These are phyloP conservation scores for Tetranychus piercei DNA, from an alignment of 2,888 invertebrate genomes.

Conservation along the genomic window DNA sequence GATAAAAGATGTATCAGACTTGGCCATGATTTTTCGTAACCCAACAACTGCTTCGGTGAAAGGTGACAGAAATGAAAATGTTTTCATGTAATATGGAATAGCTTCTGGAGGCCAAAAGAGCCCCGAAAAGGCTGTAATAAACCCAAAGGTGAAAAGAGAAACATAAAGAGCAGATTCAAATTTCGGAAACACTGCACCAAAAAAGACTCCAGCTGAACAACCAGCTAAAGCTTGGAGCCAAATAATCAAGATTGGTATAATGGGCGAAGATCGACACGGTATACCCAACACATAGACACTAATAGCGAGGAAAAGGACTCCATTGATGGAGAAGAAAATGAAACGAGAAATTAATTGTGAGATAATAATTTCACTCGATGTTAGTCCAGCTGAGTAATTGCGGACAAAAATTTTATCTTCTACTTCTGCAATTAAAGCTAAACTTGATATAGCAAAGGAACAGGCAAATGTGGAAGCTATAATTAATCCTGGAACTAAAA, in stretches of 20 bases:
- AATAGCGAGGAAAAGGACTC: not conserved
- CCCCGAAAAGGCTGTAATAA: not conserved
- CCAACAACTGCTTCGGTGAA: not conserved
- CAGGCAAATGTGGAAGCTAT: not conserved
- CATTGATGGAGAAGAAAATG: not conserved
- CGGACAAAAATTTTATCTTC: slow-evolving; percentile 1
- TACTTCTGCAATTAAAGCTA: not conserved
- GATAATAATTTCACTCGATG: slow-evolving; percentile 4
- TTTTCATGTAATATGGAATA: not conserved
- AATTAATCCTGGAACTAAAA: not conserved
- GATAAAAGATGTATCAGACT: not conserved
- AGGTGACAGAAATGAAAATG: not conserved
- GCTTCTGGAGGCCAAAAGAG: slow-evolving; percentile 7
- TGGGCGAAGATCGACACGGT: not conserved
- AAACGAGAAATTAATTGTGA: slow-evolving; percentile 7
- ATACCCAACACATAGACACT: not conserved
- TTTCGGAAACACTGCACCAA: not conserved
- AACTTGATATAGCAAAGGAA: not conserved
- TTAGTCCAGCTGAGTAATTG: not conserved
- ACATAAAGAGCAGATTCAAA: not conserved
- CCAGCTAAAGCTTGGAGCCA: slow-evolving; percentile 1
- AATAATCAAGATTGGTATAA: not conserved
- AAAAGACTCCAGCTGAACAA: not conserved
- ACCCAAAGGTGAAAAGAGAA: not conserved
- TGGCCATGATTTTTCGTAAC: not conserved